Evolutionary conservation across 2,888 invertebrate genomes (phyloP).

Genomic region (Chaitophorus viminalis): DNA sequence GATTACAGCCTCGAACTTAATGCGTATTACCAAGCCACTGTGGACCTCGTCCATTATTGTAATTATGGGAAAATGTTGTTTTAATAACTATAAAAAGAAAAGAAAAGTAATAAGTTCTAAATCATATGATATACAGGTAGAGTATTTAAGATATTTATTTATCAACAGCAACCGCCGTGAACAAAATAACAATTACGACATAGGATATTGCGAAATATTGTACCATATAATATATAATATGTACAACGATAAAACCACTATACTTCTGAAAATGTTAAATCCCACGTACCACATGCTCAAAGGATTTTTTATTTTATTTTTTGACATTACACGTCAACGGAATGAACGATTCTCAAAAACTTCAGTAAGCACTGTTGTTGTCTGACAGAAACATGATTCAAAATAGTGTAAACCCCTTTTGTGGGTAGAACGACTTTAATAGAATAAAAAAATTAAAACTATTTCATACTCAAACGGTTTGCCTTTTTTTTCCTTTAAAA

Average conservation of each 20-base stretch:
- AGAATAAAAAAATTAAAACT: conserved; percentile 3
- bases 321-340: conserved; percentile 13
- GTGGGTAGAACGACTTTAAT: conserved; percentile 38
- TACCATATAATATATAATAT: background rate
- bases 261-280: conserved; percentile 1
- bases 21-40: background rate
- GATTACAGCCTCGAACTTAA: background rate
- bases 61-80: conserved; percentile 20
- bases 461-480: conserved; percentile 20
- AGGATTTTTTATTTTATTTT: background rate
- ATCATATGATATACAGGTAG: background rate
- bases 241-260: background rate
- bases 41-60: conserved; percentile 4
- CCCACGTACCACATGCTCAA: background rate
- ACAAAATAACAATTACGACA: background rate
- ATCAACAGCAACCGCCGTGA: background rate
- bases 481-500: conserved; percentile 32
- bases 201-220: background rate
- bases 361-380: background rate
- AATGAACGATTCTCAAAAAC: conserved; percentile 39
- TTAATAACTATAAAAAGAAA: background rate
- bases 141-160: background rate
- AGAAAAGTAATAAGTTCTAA: background rate
- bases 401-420: conserved; percentile 24
- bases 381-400: conserved; percentile 42